phyloP scores from a whole-genome alignment of 2,113 vertebrate species.

The Parus major region DNA sequence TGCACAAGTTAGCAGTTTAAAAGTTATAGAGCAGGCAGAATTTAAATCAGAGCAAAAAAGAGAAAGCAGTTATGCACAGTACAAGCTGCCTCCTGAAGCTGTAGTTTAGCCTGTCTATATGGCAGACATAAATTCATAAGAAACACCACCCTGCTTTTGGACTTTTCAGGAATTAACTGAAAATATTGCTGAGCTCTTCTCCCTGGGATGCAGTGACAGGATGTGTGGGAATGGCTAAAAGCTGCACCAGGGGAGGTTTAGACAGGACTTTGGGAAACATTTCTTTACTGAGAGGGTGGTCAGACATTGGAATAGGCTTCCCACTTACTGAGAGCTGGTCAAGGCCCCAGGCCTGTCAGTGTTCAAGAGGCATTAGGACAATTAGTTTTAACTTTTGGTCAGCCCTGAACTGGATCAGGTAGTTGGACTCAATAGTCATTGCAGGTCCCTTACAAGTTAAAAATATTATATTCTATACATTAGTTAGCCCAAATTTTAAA shows the following conservation, averaged over 20 bases:
- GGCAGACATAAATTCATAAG: background rate
- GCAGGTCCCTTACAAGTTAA: background rate
- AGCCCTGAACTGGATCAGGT: background rate
- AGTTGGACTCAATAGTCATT: background rate
- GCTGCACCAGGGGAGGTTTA: background rate
- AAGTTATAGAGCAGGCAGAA: slow-evolving; percentile 38
- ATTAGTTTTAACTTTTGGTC: background rate
- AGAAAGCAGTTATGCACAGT: background rate
- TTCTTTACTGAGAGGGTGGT: background rate
- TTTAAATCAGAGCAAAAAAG: background rate
- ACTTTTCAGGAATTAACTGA: background rate
- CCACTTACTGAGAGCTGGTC: background rate
- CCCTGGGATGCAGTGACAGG: background rate
- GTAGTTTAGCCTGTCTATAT: background rate
- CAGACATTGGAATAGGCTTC: background rate
- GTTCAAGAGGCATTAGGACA: background rate
- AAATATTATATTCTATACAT: background rate
- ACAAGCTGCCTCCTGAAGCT: background rate
- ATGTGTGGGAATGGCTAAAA: rapidly evolving
- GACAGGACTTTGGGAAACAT: background rate
- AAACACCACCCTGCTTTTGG: background rate
- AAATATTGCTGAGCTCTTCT: background rate
- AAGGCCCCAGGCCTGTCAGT: background rate
- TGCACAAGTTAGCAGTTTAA: slow-evolving; percentile 22
- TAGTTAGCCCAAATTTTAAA: background rate